phyloP scores from a whole-genome alignment of 2,888 invertebrate genomes.

The Dinocampus coccinellae region DNA sequence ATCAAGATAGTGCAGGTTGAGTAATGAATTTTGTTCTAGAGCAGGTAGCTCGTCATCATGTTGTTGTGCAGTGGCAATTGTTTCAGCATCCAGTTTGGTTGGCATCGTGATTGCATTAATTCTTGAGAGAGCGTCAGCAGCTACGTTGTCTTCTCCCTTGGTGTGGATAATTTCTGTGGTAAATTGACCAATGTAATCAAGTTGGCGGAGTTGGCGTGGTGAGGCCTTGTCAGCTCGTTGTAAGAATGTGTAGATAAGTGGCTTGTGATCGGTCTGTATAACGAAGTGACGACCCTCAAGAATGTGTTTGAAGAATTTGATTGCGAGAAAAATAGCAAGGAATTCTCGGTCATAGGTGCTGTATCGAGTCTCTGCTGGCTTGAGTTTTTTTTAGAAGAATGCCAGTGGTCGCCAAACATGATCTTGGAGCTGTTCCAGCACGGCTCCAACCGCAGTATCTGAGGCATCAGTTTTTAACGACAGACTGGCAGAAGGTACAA shows the following conservation, averaged over 20 bases:
- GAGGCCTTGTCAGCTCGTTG: not conserved
- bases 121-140: not conserved
- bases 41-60: not conserved
- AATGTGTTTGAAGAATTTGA: not conserved
- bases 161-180: not conserved
- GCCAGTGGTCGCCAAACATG: not conserved
- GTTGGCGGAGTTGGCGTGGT: not conserved
- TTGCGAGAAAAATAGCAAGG: not conserved
- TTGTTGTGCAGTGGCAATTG: conserved; percentile 9
- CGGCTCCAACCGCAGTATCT: not conserved
- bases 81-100: not conserved
- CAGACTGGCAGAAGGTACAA: no score
- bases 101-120: not conserved
- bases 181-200: not conserved
- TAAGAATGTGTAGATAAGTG: not conserved
- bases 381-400: not conserved
- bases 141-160: not conserved
- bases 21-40: not conserved
- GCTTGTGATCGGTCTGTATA: not conserved
- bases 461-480: no score
- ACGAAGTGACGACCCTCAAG: not conserved
- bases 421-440: not conserved
- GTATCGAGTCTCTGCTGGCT: not conserved
- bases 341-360: conserved; percentile 5
- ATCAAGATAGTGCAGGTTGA: not conserved